Conservation (phyloP, 2,797 vertebrate genomes). For the Calcarius lapponicus region DNA sequence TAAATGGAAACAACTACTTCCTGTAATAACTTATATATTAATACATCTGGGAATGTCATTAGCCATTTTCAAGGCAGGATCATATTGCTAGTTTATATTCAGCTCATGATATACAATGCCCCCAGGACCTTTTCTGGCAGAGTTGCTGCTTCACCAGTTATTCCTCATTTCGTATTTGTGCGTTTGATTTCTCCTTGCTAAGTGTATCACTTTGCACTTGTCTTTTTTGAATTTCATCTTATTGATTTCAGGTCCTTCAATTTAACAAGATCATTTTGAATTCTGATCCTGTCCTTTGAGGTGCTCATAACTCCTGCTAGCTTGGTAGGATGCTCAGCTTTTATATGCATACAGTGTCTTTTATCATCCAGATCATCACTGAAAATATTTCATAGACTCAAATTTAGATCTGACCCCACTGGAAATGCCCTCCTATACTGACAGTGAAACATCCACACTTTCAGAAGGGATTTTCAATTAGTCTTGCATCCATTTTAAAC, state of each 20-base stretch:
- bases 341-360: background rate
- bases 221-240: conserved; percentile 53
- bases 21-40: conserved; percentile 5
- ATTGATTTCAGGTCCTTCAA: conserved; percentile 53
- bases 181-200: conserved; percentile 57
- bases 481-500: background rate
- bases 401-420: background rate
- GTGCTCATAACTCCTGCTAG: background rate
- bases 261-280: conserved; percentile 48
- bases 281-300: background rate
- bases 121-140: conserved; percentile 24
- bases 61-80: conserved; percentile 13
- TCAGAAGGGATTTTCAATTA: background rate
- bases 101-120: background rate
- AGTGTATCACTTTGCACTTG: conserved; percentile 55
- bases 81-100: conserved; percentile 32
- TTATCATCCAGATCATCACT: background rate
- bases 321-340: background rate
- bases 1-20: conserved; percentile 8
- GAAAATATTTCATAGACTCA: background rate
- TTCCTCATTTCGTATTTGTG: conserved; percentile 42
- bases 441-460: background rate
- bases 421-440: background rate
- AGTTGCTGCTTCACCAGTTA: conserved; percentile 40
- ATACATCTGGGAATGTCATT: conserved; percentile 1